Evolutionary conservation across 2,888 invertebrate genomes (phyloP), one percentile per base, ranked within the genome.

Genomic region (Clistopyga incitator): DNA sequence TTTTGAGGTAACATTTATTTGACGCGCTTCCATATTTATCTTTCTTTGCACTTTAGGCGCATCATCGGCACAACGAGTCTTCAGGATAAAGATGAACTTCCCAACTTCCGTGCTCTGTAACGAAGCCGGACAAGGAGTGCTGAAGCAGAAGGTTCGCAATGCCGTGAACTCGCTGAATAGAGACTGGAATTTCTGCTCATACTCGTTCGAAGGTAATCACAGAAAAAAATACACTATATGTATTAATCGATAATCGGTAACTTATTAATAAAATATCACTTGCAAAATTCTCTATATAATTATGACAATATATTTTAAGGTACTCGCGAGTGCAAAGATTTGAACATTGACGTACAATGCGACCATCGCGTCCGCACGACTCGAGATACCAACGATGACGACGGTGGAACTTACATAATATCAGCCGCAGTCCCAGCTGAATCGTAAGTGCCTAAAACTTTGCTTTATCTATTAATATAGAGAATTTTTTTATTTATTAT

Each of bases 181-280:
- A 88, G 98, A 98, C 90, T 99, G 99, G 99, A 97, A 98, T 95
- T 97, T 99, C 96, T 99, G 99, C 92, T 98, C 98, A 0, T 97
- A 98, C 92, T 96, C 97, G 82, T 95, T 96, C 64, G 97, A 98
- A 94, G 98, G 98, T 95, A 92, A 92, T 91, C 6, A 34, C 6
- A 67, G 18, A n/a, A 3, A 10, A 45, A 42, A 42, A 29, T 34
- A 38, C 11, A 38, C 20, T 64, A 8, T 18, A 34, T 61, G 2
- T 10, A 38, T 38, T 38, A 38, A 10, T 38, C 8, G 38, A 38
- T 4, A 38, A 38, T 38, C 38, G 10, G 38, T 38, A 38, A 38
- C 10, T 10, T 38, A 38, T 38, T 10, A 10, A 8, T 38, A 38
- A 10, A 34, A 38, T 38, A 38, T 38, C 38, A 38, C 1, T 38